A percentile compares a stretch with the other conserved stretches of the same genome.
These are phyloP conservation scores for Acridotheres tristis DNA, from an alignment of 2,797 vertebrate species.

Conservation along the genomic window DNA sequence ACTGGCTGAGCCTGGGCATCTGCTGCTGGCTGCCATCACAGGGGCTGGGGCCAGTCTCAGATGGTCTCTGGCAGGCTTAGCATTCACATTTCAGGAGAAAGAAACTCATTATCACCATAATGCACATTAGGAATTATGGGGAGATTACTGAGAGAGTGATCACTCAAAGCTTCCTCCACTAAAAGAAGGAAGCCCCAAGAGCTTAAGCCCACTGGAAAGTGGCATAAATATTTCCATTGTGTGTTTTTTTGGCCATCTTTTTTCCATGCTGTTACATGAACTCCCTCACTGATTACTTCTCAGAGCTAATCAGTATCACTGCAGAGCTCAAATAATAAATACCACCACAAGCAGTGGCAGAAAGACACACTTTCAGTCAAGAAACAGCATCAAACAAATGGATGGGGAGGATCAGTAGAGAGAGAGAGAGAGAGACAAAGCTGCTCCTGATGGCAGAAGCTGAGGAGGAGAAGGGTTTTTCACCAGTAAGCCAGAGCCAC, in stretches of 20 bases:
- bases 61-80: background rate
- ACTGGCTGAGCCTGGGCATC: background rate
- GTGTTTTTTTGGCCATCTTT: background rate
- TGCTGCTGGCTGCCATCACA: background rate
- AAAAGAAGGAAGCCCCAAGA: background rate
- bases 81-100: background rate
- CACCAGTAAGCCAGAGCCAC: background rate
- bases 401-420: background rate
- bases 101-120: background rate
- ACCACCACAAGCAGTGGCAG: background rate
- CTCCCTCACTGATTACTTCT: background rate
- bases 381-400: background rate
- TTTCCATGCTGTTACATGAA: background rate
- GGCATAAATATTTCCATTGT: background rate
- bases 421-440: background rate
- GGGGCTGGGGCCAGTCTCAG: background rate
- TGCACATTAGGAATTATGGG: rapidly evolving
- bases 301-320: background rate
- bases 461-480: background rate
- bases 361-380: background rate
- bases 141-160: background rate
- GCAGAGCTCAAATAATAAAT: background rate
- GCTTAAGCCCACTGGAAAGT: background rate
- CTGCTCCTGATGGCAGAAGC: background rate
- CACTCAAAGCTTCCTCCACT: background rate